phyloP scores from a whole-genome alignment of 2,113 vertebrate species.

The Sisor rabdophorus region DNA sequence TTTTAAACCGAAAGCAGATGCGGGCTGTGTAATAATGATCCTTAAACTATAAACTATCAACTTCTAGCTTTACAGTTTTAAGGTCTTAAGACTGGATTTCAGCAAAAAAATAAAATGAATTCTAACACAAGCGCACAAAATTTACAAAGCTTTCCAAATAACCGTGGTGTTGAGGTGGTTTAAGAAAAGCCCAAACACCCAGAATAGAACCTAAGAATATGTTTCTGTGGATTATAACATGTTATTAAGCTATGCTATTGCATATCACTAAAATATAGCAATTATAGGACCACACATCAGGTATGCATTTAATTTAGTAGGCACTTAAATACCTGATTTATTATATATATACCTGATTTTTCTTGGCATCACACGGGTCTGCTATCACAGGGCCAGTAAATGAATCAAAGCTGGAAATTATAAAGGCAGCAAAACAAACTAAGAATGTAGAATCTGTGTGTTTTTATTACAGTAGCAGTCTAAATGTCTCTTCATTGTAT shows the following conservation, averaged over 20 bases:
- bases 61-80: too few species aligned
- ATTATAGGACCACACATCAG: slow-evolving; percentile 52
- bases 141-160: too few species aligned
- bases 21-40: background rate
- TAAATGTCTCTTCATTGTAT: background rate
- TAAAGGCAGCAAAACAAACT: slow-evolving; percentile 5
- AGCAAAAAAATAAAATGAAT: too few species aligned
- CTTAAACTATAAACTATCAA: background rate
- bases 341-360: too few species aligned
- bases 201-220: slow-evolving; percentile 49
- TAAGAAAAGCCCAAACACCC: slow-evolving; percentile 48
- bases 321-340: slow-evolving; percentile 54
- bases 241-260: slow-evolving; percentile 29
- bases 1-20: slow-evolving; percentile 32
- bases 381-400: too few species aligned
- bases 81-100: too few species aligned
- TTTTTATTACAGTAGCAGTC: background rate
- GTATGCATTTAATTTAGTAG: slow-evolving; percentile 58
- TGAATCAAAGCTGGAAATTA: background rate
- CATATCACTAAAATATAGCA: slow-evolving; percentile 46
- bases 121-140: slow-evolving; percentile 18
- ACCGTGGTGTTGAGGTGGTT: background rate
- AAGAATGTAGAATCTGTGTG: background rate
- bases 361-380: too few species aligned
- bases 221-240: slow-evolving; percentile 22